Conservation (phyloP, 2,113 vertebrate genomes). For the Brachyhypopomus gauderio region DNA sequence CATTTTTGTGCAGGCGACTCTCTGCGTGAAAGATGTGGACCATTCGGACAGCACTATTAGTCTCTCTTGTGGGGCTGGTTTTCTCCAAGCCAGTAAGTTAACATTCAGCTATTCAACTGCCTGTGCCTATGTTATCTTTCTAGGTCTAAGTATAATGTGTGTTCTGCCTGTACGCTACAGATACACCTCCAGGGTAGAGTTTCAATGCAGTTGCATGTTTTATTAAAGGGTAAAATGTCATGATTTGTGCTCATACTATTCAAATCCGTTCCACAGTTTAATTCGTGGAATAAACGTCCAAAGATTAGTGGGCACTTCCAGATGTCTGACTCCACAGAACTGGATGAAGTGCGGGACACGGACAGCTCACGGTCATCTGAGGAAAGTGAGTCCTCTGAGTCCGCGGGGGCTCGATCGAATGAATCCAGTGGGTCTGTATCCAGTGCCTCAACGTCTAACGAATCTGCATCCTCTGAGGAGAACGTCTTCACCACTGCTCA, state of each 20-base stretch:
- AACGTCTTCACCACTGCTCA: not conserved
- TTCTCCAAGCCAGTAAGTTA: conserved; percentile 53
- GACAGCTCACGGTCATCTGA: not conserved
- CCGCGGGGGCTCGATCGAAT: conserved; percentile 19
- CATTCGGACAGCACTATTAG: conserved; percentile 32
- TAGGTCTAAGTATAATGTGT: not conserved
- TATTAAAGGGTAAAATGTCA: not conserved
- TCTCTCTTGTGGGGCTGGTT: conserved; percentile 40
- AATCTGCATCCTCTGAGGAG: conserved; percentile 47
- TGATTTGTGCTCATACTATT: not conserved
- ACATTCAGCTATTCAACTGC: not conserved
- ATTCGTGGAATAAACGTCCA: not conserved
- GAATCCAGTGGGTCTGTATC: conserved; percentile 11
- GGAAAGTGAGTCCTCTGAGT: conserved; percentile 29
- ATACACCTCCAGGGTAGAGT: no score
- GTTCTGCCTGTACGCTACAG: no score
- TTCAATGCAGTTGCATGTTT: no score
- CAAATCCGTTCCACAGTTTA: conserved; percentile 19
- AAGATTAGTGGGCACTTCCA: not conserved
- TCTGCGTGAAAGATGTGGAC: conserved; percentile 45
- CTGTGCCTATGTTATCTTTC: not conserved
- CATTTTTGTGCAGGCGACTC: not conserved
- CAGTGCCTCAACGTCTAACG: conserved; percentile 24
- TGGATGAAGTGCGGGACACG: conserved; percentile 20
- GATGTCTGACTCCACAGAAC: conserved; percentile 12